Conservation (phyloP, 2,797 vertebrate genomes). For the Natrix natrix region DNA sequence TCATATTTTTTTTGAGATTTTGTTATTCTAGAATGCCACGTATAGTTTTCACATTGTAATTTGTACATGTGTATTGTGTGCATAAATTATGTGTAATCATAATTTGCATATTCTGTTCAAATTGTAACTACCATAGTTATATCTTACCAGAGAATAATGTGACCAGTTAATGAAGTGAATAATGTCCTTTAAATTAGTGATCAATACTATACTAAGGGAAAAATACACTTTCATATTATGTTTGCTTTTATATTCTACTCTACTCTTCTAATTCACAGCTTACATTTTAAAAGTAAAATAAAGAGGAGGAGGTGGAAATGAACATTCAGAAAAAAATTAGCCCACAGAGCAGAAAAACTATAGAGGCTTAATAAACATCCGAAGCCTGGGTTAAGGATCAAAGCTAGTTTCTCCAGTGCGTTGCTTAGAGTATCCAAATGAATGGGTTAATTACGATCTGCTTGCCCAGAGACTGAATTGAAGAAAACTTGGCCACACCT, state of each 20-base stretch:
- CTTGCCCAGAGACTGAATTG: too few relatives aligned
- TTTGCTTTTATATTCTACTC: neutral
- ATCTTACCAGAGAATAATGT: neutral
- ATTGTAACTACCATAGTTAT: conserved; percentile 7
- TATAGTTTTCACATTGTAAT: neutral
- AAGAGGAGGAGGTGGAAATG: neutral
- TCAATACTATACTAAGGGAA: neutral
- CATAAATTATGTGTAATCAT: neutral
- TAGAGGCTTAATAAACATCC: neutral
- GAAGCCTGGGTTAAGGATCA: neutral
- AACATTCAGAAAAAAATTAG: neutral
- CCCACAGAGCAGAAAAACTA: neutral
- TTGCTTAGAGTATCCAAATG: too few relatives aligned
- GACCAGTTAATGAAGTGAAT: neutral
- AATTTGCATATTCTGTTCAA: neutral
- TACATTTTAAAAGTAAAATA: neutral
- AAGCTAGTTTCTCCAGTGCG: too few relatives aligned
- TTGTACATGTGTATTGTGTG: neutral
- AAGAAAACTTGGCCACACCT: too few relatives aligned
- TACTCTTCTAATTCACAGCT: neutral
- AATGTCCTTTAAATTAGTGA: neutral
- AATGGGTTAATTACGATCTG: too few relatives aligned
- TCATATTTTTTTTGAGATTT: conserved; percentile 6
- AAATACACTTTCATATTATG: neutral
- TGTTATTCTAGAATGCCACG: neutral